These are phyloP conservation scores for Crocidura indochinensis DNA, from an alignment of 2,797 vertebrate species.

Conservation along the genomic window DNA sequence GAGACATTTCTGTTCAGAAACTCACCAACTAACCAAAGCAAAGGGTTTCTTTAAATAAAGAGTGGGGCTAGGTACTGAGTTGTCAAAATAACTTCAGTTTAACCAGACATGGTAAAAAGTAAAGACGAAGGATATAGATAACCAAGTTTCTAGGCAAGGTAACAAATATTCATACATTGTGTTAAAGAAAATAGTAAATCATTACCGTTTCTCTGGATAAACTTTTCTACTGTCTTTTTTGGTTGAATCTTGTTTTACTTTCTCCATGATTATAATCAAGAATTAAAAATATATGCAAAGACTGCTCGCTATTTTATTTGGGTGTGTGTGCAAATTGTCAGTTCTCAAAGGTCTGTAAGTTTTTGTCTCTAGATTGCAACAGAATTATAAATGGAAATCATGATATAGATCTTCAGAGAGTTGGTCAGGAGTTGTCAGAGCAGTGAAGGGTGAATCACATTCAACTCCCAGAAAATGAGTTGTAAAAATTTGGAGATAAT, in stretches of 20 bases:
- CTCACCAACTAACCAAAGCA: neutral
- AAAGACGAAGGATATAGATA: neutral
- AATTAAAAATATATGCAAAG: neutral
- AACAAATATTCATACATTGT: neutral
- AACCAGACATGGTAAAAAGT: neutral
- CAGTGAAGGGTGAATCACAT: neutral
- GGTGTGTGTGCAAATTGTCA: neutral
- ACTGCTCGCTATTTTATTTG: neutral
- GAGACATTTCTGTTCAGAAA: neutral
- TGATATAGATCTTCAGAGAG: neutral
- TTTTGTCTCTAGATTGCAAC: neutral
- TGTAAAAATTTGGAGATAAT: neutral
- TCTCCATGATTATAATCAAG: neutral
- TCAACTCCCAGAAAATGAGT: neutral
- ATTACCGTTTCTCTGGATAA: neutral
- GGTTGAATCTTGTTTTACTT: neutral
- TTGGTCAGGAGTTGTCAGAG: neutral
- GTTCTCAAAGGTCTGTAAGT: neutral
- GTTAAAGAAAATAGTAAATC: neutral
- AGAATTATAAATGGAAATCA: neutral
- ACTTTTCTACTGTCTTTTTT: constrained; percentile 18
- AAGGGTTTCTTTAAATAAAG: neutral
- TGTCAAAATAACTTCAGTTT: neutral
- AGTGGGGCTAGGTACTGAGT: neutral
- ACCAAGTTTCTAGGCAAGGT: neutral